Percentiles rank a stretch among this genome's conserved stretches.
These are phyloP conservation scores for Danio jaintianensis DNA, from an alignment of 2,797 vertebrate species.

Conservation along the genomic window DNA sequence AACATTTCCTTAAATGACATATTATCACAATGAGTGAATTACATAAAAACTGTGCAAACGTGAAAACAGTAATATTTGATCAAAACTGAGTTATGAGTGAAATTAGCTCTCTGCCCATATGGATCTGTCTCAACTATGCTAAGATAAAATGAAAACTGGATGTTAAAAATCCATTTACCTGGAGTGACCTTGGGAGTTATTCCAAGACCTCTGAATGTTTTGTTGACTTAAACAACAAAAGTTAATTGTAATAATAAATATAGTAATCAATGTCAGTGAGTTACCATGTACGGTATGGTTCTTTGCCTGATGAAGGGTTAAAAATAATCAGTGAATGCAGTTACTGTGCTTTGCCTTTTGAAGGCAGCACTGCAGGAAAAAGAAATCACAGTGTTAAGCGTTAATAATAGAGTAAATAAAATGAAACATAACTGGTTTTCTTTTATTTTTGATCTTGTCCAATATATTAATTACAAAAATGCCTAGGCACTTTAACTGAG, in stretches of 20 bases:
- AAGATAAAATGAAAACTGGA: not conserved
- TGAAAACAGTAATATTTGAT: not conserved
- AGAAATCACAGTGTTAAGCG: not conserved
- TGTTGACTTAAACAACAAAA: too few species aligned
- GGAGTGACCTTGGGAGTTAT: too few species aligned
- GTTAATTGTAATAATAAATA: too few species aligned
- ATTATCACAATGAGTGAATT: not conserved
- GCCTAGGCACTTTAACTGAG: constrained; percentile 28
- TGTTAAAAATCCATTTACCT: not conserved
- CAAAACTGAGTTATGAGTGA: not conserved
- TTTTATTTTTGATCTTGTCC: not conserved
- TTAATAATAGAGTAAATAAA: not conserved
- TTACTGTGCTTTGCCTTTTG: not conserved
- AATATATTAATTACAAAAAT: not conserved
- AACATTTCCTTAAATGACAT: too few species aligned
- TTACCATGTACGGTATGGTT: too few species aligned
- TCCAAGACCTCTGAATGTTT: too few species aligned
- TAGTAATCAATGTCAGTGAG: too few species aligned
- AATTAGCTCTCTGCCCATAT: not conserved
- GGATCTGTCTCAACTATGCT: not conserved
- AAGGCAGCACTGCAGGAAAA: not conserved
- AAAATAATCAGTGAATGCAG: too few species aligned
- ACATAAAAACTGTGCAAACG: not conserved
- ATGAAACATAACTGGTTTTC: not conserved
- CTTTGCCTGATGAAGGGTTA: too few species aligned